A percentile compares a stretch with the other conserved stretches of the same genome.
Conservation (phyloP, 2,888 invertebrate species). For the Sericinus montela region DNA sequence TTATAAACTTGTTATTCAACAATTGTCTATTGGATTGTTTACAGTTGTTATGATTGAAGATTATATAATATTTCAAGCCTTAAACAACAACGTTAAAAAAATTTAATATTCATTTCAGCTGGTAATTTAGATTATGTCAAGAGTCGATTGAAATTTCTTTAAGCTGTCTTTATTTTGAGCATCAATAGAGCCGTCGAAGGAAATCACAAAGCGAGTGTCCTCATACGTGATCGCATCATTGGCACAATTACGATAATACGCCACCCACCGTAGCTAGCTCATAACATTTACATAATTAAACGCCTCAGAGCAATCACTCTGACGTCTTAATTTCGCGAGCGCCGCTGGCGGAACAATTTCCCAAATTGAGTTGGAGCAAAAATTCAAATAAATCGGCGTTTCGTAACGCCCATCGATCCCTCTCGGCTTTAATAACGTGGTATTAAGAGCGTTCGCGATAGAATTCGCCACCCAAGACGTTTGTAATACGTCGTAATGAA, state of each 20-base stretch:
- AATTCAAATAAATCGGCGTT: slow-evolving; percentile 77
- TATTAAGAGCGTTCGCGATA: slow-evolving; percentile 76
- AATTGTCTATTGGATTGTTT: too few species aligned
- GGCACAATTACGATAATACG: slow-evolving; percentile 53
- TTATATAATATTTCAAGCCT: too few species aligned
- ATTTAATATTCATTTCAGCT: background rate
- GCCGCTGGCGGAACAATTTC: slow-evolving; percentile 76
- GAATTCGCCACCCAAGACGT: slow-evolving; percentile 79
- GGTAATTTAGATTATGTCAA: background rate
- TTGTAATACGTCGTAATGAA: slow-evolving; percentile 78
- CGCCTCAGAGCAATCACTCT: slow-evolving; percentile 72
- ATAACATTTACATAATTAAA: slow-evolving; percentile 79
- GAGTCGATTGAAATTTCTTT: background rate
- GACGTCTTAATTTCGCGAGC: slow-evolving; percentile 77
- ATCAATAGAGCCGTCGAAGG: slow-evolving; percentile 25
- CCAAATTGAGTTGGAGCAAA: slow-evolving; percentile 77
- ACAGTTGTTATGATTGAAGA: too few species aligned
- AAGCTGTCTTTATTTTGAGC: slow-evolving; percentile 2
- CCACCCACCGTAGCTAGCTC: slow-evolving; percentile 70
- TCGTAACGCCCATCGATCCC: slow-evolving; percentile 55
- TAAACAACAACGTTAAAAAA: background rate
- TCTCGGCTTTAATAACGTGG: slow-evolving; percentile 66
- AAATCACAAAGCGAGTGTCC: slow-evolving; percentile 57
- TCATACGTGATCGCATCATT: slow-evolving; percentile 66
- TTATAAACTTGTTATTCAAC: too few species aligned